These are phyloP conservation scores for Sisor rabdophorus DNA, from an alignment of 2,113 vertebrate genomes.

Conservation along the genomic window DNA sequence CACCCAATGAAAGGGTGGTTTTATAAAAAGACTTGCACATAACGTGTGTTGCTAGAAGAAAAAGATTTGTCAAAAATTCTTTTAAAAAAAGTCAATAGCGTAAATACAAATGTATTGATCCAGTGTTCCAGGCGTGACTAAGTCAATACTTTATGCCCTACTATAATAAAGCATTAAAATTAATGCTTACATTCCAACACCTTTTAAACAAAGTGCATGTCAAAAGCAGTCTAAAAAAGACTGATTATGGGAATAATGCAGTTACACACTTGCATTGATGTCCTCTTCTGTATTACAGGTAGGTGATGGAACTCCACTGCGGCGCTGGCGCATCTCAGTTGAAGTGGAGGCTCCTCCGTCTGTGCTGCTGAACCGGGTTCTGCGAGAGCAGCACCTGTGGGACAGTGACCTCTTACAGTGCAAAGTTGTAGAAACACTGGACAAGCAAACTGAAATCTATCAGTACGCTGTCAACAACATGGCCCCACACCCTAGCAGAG, in stretches of 20 bases:
- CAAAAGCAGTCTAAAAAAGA: background rate
- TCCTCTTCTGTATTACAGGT: conserved; percentile 67
- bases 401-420: conserved; percentile 84
- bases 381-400: conserved; percentile 91
- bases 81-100: no score
- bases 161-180: background rate
- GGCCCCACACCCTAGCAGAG: conserved; percentile 84
- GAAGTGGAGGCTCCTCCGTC: conserved; percentile 85
- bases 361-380: conserved; percentile 84
- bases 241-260: background rate
- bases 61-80: no score
- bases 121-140: background rate
- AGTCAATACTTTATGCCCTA: background rate
- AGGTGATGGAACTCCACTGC: conserved; percentile 85
- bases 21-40: no score
- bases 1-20: no score
- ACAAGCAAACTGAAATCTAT: conserved; percentile 88
- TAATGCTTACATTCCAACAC: background rate
- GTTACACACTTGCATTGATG: background rate
- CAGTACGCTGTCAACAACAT: conserved; percentile 88
- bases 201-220: background rate
- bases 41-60: no score
- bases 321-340: conserved; percentile 82
- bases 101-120: background rate
- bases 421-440: conserved; percentile 85